phyloP scores from a whole-genome alignment of 1,140 invertebrate species.

The Melanaphis sacchari region DNA sequence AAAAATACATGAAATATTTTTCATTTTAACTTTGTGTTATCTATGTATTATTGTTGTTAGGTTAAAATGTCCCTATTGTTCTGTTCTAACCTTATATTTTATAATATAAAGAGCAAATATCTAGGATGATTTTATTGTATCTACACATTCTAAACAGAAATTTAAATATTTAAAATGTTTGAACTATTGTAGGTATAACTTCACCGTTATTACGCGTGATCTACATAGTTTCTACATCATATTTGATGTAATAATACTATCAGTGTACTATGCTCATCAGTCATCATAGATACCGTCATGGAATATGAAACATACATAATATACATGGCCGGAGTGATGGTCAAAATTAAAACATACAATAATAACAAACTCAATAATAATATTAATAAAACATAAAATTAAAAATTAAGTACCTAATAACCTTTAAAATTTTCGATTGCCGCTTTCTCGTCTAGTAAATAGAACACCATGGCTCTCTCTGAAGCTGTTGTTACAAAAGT shows the following conservation, averaged over 20 bases:
- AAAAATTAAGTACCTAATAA: not conserved
- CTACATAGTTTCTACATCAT: not conserved
- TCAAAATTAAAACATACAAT: not conserved
- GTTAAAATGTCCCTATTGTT: not conserved
- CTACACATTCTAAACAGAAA: not conserved
- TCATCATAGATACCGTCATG: not conserved
- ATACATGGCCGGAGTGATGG: not conserved
- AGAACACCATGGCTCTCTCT: not conserved
- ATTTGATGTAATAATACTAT: not conserved
- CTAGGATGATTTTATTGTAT: not conserved
- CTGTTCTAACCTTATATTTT: not conserved
- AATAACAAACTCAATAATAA: too few relatives aligned
- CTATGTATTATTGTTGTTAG: not conserved
- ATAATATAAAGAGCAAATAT: not conserved
- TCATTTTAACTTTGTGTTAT: not conserved
- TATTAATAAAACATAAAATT: not conserved
- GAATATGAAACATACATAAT: not conserved
- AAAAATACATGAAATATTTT: not conserved
- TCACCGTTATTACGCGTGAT: not conserved
- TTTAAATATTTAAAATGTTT: not conserved
- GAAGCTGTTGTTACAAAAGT: too few relatives aligned
- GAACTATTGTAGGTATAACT: not conserved
- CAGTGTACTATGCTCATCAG: not conserved
- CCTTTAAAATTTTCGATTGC: not conserved
- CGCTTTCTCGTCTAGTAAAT: not conserved